Conservation (phyloP, 2,888 invertebrate genomes). For the Aphidius colemani region DNA sequence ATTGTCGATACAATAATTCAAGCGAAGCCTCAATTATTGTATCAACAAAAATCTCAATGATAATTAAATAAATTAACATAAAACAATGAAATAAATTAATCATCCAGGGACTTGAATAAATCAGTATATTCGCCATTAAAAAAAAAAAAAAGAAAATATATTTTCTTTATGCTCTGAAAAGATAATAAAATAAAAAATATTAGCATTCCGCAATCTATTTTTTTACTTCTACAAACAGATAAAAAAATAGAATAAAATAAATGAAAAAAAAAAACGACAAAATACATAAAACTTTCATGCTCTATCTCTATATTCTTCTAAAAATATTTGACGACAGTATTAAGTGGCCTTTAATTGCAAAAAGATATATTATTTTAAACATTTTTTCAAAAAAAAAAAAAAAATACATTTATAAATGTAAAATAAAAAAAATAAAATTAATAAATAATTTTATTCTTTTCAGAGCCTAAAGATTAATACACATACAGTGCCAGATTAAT, state of each 20-base stretch:
- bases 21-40: slow-evolving; percentile 16
- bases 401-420: not conserved
- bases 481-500: slow-evolving; percentile 38
- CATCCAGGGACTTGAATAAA: not conserved
- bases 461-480: slow-evolving; percentile 31
- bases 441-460: slow-evolving; percentile 34
- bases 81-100: slow-evolving; percentile 19
- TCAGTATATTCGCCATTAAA: slow-evolving; percentile 3
- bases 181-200: slow-evolving; percentile 25
- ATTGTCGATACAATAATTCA: slow-evolving; percentile 15
- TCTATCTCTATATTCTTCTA: slow-evolving; percentile 17
- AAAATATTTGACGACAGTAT: slow-evolving; percentile 16
- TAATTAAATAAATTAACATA: slow-evolving; percentile 11
- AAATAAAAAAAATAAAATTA: slow-evolving; percentile 13
- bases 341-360: slow-evolving; percentile 16
- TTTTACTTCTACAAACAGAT: slow-evolving; percentile 32
- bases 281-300: slow-evolving; percentile 11
- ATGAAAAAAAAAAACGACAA: not conserved
- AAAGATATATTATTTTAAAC: slow-evolving; percentile 4
- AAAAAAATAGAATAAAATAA: slow-evolving; percentile 4
- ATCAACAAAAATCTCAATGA: slow-evolving; percentile 10
- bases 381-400: slow-evolving; percentile 15
- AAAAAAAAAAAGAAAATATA: slow-evolving; percentile 26
- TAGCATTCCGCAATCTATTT: slow-evolving; percentile 37
- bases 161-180: slow-evolving; percentile 39